Conservation (phyloP, 2,888 invertebrate genomes). For the Gortyna flavago region DNA sequence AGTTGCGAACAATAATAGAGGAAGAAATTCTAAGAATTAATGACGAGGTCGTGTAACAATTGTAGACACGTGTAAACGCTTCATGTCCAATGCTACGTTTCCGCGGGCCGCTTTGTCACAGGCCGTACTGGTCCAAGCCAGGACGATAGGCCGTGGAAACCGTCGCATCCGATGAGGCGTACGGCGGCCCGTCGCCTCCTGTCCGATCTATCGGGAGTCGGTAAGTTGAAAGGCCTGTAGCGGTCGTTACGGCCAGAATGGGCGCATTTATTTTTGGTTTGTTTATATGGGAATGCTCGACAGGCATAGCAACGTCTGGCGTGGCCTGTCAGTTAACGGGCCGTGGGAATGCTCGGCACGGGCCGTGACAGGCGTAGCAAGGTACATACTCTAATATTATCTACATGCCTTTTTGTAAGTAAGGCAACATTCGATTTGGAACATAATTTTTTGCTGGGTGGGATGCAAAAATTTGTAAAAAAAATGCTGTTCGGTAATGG, state of each 20-base stretch:
- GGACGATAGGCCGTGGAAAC: background rate
- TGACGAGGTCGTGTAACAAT: background rate
- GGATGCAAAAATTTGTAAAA: too few species aligned
- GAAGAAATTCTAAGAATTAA: constrained; percentile 12
- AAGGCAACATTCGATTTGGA: background rate
- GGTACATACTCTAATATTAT: background rate
- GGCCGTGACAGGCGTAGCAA: too few species aligned
- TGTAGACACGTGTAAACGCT: background rate
- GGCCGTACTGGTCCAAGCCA: too few species aligned
- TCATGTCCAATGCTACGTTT: background rate
- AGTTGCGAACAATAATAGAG: background rate
- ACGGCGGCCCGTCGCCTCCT: background rate
- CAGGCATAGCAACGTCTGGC: too few species aligned
- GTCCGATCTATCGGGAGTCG: background rate
- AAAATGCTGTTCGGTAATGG: too few species aligned
- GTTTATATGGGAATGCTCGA: background rate
- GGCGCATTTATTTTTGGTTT: background rate
- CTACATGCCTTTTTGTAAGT: background rate
- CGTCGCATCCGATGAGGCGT: background rate
- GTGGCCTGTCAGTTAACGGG: too few species aligned
- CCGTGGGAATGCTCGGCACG: too few species aligned
- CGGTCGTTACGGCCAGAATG: background rate
- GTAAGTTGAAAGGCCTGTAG: background rate
- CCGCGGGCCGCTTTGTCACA: background rate
- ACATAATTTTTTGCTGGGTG: too few species aligned